Evolutionary conservation across 2,797 vertebrate genomes (phyloP).

Genomic region (Neosalanx taihuensis): DNA sequence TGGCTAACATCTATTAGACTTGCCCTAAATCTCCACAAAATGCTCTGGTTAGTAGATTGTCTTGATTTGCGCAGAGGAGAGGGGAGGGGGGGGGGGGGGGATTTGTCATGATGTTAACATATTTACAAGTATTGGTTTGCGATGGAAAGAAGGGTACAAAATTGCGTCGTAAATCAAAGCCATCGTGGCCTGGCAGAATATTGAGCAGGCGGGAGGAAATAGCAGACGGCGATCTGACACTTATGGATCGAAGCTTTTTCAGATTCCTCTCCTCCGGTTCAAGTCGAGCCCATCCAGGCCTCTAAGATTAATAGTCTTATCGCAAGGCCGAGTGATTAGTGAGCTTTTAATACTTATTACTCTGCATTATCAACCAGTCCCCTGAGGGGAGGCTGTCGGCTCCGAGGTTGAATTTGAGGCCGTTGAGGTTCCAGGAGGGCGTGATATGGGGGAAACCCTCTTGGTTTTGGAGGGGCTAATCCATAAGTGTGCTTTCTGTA

Average conservation of each 20-base stretch:
- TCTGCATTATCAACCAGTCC: slow-evolving; percentile 75
- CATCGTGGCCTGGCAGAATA: slow-evolving; percentile 53
- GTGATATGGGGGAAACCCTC: slow-evolving; percentile 57
- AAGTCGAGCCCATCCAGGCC: slow-evolving; percentile 46
- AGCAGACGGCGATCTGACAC: slow-evolving; percentile 57
- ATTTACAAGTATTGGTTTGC: slow-evolving; percentile 44
- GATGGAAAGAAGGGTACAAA: slow-evolving; percentile 47
- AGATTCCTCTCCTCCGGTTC: slow-evolving; percentile 56
- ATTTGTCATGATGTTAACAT: slow-evolving; percentile 54
- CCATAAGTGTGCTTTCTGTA: neutral
- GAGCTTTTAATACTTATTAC: slow-evolving; percentile 80
- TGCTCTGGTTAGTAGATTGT: slow-evolving; percentile 8
- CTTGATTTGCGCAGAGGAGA: slow-evolving; percentile 8
- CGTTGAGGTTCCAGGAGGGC: slow-evolving; percentile 64
- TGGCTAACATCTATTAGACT: too few relatives aligned
- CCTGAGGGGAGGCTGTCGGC: slow-evolving; percentile 70
- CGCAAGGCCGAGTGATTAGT: slow-evolving; percentile 78
- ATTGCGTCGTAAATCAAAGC: slow-evolving; percentile 60
- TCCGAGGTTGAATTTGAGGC: slow-evolving; percentile 66
- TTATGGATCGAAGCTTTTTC: slow-evolving; percentile 64
- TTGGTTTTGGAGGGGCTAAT: neutral
- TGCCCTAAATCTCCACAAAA: too few relatives aligned
- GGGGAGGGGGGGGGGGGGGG: too few relatives aligned
- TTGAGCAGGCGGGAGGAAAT: slow-evolving; percentile 50
- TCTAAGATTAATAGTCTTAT: slow-evolving; percentile 77